Conservation (phyloP, 2,113 vertebrate species). For the Larimichthys polyactis region DNA sequence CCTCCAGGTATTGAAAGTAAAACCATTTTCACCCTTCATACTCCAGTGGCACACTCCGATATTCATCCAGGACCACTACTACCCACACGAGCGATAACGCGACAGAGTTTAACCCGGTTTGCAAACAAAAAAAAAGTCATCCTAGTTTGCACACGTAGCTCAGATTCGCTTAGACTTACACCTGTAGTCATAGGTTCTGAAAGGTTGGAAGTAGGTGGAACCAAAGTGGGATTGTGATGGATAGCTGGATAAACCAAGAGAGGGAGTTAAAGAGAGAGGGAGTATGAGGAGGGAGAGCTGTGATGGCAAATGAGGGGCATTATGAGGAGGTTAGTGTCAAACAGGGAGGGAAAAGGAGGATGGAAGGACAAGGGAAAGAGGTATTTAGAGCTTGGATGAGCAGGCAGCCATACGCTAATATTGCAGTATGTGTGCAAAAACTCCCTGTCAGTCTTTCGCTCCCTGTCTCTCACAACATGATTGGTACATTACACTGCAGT, state of each 20-base stretch:
- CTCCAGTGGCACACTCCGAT: not conserved
- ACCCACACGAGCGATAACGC: not conserved
- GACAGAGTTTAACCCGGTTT: not conserved
- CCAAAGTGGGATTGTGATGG: conserved; percentile 37
- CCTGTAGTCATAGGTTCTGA: not conserved
- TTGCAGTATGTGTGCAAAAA: conserved; percentile 21
- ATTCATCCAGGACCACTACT: not conserved
- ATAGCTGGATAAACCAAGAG: conserved; percentile 12
- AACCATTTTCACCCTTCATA: not conserved
- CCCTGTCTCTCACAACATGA: conserved; percentile 25
- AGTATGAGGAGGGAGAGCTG: conserved; percentile 14
- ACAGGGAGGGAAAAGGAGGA: conserved; percentile 16
- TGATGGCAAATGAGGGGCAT: conserved; percentile 37
- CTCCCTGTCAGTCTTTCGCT: conserved; percentile 3
- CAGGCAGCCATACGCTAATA: conserved; percentile 19
- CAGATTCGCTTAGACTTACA: conserved; percentile 22
- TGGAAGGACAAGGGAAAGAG: conserved; percentile 32
- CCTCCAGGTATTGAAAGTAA: not conserved
- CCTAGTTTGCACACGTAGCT: not conserved
- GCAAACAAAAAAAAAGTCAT: conserved; percentile 10
- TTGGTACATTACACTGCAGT: conserved; percentile 35
- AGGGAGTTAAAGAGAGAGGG: conserved; percentile 13
- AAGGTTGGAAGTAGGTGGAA: conserved; percentile 4
- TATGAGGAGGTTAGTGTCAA: conserved; percentile 44
- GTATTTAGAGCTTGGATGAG: conserved; percentile 50